A percentile compares a stretch with the other conserved stretches of the same genome.
These are phyloP conservation scores for Lepeophtheirus nordmannii DNA, from an alignment of 2,888 invertebrate genomes.

Conservation along the genomic window DNA sequence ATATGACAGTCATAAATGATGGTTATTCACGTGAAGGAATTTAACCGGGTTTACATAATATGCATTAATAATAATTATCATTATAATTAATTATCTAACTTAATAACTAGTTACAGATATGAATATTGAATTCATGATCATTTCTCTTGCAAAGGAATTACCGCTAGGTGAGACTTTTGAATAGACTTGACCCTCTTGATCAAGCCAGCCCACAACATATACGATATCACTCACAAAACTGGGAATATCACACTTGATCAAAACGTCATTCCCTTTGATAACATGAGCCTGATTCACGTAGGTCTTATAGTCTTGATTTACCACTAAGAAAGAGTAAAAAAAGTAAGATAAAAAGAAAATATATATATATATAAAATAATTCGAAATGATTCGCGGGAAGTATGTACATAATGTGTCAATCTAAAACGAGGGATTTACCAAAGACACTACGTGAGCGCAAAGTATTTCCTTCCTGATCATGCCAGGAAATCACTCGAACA, in stretches of 20 bases:
- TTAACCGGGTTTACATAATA: no score
- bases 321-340: conserved; percentile 45
- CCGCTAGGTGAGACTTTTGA: not conserved
- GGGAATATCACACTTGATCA: conserved; percentile 28
- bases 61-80: no score
- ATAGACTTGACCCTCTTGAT: conserved; percentile 35
- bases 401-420: no score
- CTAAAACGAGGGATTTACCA: not conserved
- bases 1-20: no score
- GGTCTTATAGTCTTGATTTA: conserved; percentile 72
- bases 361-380: no score
- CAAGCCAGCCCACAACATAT: conserved; percentile 26
- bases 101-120: no score
- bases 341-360: not conserved
- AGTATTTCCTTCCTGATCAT: conserved; percentile 20
- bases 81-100: no score
- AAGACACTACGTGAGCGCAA: not conserved
- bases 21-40: no score
- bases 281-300: conserved; percentile 88
- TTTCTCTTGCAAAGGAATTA: not conserved
- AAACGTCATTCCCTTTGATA: conserved; percentile 42
- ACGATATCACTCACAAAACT: conserved; percentile 29
- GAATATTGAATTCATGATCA: no score
- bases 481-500: conserved; percentile 32
- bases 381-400: not conserved